Conservation (phyloP, 2,797 vertebrate genomes). For the Coluber constrictor region DNA sequence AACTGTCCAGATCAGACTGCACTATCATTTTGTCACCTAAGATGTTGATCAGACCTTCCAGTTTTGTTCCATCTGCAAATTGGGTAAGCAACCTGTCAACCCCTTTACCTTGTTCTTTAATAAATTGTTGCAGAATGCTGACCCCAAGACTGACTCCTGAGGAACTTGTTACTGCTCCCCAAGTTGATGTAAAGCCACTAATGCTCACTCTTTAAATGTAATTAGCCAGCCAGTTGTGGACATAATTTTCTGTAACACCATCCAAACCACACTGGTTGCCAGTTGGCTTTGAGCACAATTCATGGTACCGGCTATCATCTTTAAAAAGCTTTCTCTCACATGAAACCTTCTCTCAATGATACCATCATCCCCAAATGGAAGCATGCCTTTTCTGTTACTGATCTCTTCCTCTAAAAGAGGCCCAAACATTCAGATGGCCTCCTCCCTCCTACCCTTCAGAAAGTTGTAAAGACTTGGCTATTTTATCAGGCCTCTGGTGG, state of each 20-base stretch:
- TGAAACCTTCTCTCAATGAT: background rate
- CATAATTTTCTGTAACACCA: background rate
- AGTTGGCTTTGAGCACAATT: background rate
- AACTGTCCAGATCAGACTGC: background rate
- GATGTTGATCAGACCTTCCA: background rate
- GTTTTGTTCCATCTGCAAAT: background rate
- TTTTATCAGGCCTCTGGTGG: background rate
- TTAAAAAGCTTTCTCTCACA: background rate
- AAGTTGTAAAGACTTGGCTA: background rate
- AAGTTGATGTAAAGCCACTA: background rate
- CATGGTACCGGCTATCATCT: background rate
- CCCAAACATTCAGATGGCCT: background rate
- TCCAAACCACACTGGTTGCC: background rate
- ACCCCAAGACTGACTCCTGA: background rate
- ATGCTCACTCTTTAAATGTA: background rate
- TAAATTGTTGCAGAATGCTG: background rate
- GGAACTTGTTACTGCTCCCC: background rate
- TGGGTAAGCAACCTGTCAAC: background rate
- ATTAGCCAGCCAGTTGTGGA: background rate
- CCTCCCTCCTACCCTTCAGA: background rate
- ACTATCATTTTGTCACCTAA: background rate
- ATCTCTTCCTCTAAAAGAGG: background rate
- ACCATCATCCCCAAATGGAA: background rate
- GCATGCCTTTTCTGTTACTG: background rate
- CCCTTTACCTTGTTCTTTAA: background rate